phyloP scores from a whole-genome alignment of 35 echinoderm and acorn worm genomes.

The Heliocidaris erythrogramma region DNA sequence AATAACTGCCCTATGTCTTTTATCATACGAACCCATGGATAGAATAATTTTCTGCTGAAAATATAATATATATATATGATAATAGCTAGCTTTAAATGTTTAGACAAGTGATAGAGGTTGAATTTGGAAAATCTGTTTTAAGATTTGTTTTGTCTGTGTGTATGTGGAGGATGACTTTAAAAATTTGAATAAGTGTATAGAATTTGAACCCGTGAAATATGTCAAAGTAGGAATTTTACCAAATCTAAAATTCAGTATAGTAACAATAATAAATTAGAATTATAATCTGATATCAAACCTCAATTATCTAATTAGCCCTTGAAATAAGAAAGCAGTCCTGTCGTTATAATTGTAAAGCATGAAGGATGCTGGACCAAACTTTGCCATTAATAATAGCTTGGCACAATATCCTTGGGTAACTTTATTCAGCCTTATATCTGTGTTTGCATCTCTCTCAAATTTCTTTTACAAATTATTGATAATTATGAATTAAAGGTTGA shows the following conservation, averaged over 20 bases:
- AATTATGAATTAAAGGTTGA: neutral
- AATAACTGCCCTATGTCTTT: neutral
- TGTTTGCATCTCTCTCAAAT: neutral
- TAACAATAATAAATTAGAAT: neutral
- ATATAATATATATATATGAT: too few species aligned
- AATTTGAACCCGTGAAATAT: neutral
- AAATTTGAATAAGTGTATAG: neutral
- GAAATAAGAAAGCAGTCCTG: neutral
- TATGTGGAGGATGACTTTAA: neutral
- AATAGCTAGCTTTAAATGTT: too few species aligned
- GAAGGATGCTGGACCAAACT: neutral
- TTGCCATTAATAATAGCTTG: neutral
- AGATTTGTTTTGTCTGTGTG: neutral
- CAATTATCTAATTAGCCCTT: neutral
- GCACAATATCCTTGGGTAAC: neutral
- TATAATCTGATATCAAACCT: neutral
- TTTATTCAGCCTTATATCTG: neutral
- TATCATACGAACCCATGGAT: too few species aligned
- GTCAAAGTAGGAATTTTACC: constrained; percentile 1
- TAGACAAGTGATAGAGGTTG: too few species aligned
- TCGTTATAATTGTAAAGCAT: neutral
- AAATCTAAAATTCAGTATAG: neutral
- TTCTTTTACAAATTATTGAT: neutral
- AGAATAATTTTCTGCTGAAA: too few species aligned
- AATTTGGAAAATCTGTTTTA: too few species aligned